These are phyloP conservation scores for Gavia stellata DNA, from an alignment of 2,113 vertebrate species.

Conservation along the genomic window DNA sequence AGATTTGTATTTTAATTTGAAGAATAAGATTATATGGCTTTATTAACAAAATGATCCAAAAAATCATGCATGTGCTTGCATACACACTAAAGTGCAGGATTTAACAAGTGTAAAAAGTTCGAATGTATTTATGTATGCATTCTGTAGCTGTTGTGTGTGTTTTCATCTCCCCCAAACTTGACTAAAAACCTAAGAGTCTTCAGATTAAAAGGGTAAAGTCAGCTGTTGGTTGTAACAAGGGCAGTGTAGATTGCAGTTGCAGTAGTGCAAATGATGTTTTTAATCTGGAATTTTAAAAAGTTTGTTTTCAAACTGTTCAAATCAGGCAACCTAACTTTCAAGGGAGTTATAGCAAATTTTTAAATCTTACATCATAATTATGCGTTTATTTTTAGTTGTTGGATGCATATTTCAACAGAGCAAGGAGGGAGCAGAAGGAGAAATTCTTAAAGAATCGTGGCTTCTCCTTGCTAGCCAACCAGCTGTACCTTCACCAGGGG, in stretches of 20 bases:
- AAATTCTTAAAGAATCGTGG: constrained; percentile 95
- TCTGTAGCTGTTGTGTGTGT: background rate
- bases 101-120: background rate
- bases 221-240: background rate
- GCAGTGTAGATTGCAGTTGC: background rate
- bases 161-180: background rate
- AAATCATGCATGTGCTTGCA: background rate
- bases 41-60: background rate
- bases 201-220: background rate
- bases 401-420: constrained; percentile 93
- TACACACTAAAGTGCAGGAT: background rate
- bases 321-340: background rate
- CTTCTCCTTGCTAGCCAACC: constrained; percentile 95
- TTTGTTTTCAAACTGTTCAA: background rate
- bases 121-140: background rate
- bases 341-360: background rate
- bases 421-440: constrained; percentile 93
- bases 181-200: background rate
- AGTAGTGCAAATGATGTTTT: background rate
- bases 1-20: background rate
- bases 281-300: background rate
- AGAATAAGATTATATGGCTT: background rate
- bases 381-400: constrained; percentile 80
- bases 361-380: background rate
- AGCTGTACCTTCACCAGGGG: constrained; percentile 92